phyloP scores from a whole-genome alignment of 2,888 invertebrate species.

The Xestia c-nigrum region DNA sequence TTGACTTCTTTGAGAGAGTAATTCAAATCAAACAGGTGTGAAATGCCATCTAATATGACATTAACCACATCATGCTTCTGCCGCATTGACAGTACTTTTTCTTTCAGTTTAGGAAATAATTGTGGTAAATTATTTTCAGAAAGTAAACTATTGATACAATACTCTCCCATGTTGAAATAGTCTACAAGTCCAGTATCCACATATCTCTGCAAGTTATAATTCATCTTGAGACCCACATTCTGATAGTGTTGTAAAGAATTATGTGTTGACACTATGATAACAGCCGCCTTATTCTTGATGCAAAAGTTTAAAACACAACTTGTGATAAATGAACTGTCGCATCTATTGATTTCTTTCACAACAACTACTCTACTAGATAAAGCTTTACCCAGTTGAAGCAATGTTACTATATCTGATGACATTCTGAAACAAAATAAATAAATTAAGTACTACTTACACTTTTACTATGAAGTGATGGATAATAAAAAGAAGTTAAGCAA shows the following conservation, averaged over 20 bases:
- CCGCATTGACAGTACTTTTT: constrained; percentile 79
- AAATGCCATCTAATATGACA: constrained; percentile 93
- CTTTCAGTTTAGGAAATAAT: constrained; percentile 82
- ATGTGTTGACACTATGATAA: constrained; percentile 92
- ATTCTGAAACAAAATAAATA: constrained; percentile 82
- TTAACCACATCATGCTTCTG: constrained; percentile 84
- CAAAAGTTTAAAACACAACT: constrained; percentile 92
- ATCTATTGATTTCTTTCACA: constrained; percentile 93
- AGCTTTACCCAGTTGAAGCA: constrained; percentile 92
- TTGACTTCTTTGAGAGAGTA: constrained; percentile 88
- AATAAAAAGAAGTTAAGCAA: constrained; percentile 11
- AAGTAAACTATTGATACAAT: constrained; percentile 72
- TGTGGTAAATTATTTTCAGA: constrained; percentile 77
- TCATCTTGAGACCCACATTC: constrained; percentile 93
- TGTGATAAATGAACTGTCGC: constrained; percentile 93
- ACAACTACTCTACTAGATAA: constrained; percentile 90
- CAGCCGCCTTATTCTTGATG: constrained; percentile 90
- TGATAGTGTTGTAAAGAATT: constrained; percentile 94
- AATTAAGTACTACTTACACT: constrained; percentile 2
- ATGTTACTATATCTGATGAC: constrained; percentile 91
- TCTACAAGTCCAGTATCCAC: constrained; percentile 80
- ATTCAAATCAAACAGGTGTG: constrained; percentile 93
- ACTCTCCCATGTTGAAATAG: constrained; percentile 80
- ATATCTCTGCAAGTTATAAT: constrained; percentile 92
- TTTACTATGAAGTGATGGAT: not conserved